phyloP scores from a whole-genome alignment of 2,888 invertebrate genomes.

The Rosalia funebris region DNA sequence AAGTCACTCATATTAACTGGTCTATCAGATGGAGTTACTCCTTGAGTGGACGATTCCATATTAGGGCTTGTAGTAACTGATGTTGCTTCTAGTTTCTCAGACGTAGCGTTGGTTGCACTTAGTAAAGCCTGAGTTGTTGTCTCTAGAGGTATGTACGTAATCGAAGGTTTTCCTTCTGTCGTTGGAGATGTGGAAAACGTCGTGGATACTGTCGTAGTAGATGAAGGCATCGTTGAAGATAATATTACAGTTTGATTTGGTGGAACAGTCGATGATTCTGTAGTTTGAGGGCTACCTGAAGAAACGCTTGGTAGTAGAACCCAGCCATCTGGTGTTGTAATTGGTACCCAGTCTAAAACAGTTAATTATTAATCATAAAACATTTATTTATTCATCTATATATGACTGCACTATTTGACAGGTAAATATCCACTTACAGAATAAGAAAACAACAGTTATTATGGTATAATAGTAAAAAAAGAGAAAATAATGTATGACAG shows the following conservation, averaged over 20 bases:
- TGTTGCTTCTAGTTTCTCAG: conserved; percentile 10
- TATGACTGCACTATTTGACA: too few relatives aligned
- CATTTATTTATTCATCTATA: too few relatives aligned
- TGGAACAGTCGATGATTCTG: conserved; percentile 37
- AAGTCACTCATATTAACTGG: conserved; percentile 62
- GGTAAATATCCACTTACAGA: too few relatives aligned
- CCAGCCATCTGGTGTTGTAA: conserved; percentile 76
- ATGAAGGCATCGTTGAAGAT: conserved; percentile 47
- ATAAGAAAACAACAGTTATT: too few relatives aligned
- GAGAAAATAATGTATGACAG: too few relatives aligned
- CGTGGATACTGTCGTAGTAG: conserved; percentile 49
- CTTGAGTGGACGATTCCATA: conserved; percentile 23
- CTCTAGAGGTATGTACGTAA: conserved; percentile 40
- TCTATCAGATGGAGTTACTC: conserved; percentile 11
- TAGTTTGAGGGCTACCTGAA: conserved; percentile 27
- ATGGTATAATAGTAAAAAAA: too few relatives aligned
- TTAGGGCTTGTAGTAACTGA: conserved; percentile 5
- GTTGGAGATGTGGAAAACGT: conserved; percentile 40
- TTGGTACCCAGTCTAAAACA: conserved; percentile 70
- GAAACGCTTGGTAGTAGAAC: conserved; percentile 66
- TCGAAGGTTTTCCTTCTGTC: conserved; percentile 40
- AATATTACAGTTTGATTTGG: conserved; percentile 48
- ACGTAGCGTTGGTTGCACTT: conserved; percentile 6
- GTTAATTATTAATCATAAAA: not conserved
- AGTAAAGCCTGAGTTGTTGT: not conserved